phyloP scores from a whole-genome alignment of 2,888 invertebrate species.

The Prosapia bicincta region DNA sequence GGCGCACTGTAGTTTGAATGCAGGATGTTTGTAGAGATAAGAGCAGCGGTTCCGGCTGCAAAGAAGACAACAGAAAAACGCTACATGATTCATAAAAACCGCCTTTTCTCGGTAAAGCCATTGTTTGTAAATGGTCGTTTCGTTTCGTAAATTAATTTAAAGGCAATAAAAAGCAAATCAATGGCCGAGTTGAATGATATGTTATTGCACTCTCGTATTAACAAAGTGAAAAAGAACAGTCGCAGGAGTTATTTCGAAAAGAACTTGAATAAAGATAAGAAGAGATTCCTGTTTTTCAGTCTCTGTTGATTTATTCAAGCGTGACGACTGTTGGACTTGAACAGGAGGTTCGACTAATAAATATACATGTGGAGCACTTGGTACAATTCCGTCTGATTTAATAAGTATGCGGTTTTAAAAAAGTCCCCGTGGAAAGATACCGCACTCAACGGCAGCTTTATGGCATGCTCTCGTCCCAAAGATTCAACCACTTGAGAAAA shows the following conservation, averaged over 20 bases:
- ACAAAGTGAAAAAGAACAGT: background rate
- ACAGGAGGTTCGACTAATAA: background rate
- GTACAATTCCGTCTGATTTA: background rate
- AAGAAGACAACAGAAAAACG: background rate
- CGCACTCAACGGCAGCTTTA: background rate
- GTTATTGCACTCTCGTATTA: background rate
- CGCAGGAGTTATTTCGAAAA: background rate
- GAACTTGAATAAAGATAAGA: background rate
- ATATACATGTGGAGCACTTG: background rate
- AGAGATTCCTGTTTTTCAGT: background rate
- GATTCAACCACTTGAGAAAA: no score
- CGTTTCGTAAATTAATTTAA: constrained; percentile 16
- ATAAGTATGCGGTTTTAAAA: background rate
- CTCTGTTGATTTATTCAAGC: background rate
- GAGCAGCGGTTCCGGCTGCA: background rate
- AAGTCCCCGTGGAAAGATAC: background rate
- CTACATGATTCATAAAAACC: background rate
- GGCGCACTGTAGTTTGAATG: no score
- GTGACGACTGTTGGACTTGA: background rate
- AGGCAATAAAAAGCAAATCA: background rate
- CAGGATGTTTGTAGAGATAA: background rate
- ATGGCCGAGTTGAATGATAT: background rate
- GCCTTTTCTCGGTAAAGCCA: background rate
- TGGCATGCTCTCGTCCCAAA: no score
- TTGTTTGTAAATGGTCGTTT: constrained; percentile 21